These are phyloP conservation scores for Lemur catta DNA, from an alignment of 2,797 vertebrate species.

Conservation along the genomic window DNA sequence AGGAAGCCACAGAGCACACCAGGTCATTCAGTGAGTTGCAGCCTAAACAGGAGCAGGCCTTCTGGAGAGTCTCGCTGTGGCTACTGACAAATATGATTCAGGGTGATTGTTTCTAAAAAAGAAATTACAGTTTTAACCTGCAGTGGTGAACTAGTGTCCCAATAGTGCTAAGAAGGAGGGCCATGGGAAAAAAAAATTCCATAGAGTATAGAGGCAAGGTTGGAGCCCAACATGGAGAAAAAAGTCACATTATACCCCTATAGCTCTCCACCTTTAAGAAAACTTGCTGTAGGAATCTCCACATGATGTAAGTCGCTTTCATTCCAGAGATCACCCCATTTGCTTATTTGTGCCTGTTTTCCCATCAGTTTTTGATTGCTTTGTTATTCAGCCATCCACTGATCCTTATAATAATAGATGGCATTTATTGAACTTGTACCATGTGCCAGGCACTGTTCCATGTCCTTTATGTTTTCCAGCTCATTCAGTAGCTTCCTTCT, in stretches of 20 bases:
- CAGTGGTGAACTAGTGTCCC: neutral
- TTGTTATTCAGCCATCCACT: neutral
- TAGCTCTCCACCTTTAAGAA: neutral
- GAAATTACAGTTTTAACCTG: neutral
- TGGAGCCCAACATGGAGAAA: neutral
- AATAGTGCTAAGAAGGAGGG: constrained; percentile 1
- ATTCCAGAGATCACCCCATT: neutral
- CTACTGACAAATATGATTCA: neutral
- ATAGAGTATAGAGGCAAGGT: neutral
- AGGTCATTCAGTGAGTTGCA: neutral
- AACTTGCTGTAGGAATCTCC: neutral
- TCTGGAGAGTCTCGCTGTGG: neutral
- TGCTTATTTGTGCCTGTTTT: neutral
- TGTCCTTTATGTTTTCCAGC: neutral
- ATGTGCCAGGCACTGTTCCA: neutral
- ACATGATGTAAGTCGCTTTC: neutral
- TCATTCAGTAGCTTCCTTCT: neutral
- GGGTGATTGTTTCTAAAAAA: neutral
- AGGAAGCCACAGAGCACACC: neutral
- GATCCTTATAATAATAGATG: neutral
- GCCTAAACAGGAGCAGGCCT: neutral
- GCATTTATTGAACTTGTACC: neutral
- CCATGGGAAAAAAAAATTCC: neutral
- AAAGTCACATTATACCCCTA: neutral
- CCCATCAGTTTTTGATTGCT: neutral